phyloP scores from a whole-genome alignment of 2,797 vertebrate genomes.

The Sebastes miniatus region DNA sequence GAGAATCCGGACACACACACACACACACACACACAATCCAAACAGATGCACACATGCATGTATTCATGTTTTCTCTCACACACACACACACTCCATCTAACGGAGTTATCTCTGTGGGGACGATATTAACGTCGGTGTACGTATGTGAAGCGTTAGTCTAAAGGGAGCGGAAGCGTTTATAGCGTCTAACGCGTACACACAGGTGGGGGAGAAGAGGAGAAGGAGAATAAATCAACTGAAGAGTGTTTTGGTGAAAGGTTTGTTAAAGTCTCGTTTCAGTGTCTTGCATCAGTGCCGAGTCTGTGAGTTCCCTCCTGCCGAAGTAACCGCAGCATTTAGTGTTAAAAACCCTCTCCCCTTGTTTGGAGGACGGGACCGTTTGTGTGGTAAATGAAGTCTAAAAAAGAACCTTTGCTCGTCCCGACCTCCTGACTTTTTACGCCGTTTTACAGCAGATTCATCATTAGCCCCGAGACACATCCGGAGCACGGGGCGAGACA shows the following conservation, averaged over 20 bases:
- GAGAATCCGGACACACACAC: conserved; percentile 7
- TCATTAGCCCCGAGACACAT: conserved; percentile 12
- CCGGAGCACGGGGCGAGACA: neutral
- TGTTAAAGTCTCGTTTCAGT: conserved; percentile 70
- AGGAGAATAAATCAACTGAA: conserved; percentile 53
- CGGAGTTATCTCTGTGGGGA: conserved; percentile 9
- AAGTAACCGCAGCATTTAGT: conserved; percentile 31
- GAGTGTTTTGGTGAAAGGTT: conserved; percentile 54
- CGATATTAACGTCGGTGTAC: conserved; percentile 42
- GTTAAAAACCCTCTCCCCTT: neutral
- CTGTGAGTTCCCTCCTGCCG: conserved; percentile 45
- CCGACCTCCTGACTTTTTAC: conserved; percentile 21
- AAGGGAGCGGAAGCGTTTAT: conserved; percentile 50
- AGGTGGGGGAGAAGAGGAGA: neutral
- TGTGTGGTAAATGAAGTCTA: conserved; percentile 22
- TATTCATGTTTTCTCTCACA: neutral
- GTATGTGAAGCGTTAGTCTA: conserved; percentile 46
- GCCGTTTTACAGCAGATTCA: conserved; percentile 16
- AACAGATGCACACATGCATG: neutral
- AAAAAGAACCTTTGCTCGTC: conserved; percentile 13
- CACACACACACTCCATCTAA: conserved; percentile 5
- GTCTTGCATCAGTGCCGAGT: conserved; percentile 72
- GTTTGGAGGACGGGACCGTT: conserved; percentile 14
- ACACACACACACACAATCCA: neutral
- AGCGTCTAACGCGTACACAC: conserved; percentile 31